Conservation (phyloP, 2,113 vertebrate species). For the Prietella phreatophila region DNA sequence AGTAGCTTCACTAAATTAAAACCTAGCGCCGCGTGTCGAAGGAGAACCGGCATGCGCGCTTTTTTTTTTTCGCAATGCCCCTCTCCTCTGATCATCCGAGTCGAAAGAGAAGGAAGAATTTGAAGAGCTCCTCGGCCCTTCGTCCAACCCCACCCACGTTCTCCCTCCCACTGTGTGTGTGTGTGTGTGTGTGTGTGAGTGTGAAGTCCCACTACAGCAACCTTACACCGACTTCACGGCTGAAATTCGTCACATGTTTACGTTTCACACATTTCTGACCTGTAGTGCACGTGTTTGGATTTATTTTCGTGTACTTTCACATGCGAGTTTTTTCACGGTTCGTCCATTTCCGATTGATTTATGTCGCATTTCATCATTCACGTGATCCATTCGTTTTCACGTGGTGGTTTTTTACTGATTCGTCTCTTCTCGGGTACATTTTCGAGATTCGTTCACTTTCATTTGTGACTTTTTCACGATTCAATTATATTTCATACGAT, state of each 20-base stretch:
- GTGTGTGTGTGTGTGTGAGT: too few relatives aligned
- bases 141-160: neutral
- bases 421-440: too few relatives aligned
- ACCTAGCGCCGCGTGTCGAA: constrained; percentile 73
- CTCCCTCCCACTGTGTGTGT: neutral
- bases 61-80: constrained; percentile 58
- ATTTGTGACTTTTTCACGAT: too few relatives aligned
- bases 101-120: neutral
- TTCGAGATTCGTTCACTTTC: neutral
- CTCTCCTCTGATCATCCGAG: constrained; percentile 11
- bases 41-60: constrained; percentile 55
- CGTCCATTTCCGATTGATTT: neutral
- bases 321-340: neutral
- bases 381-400: too few relatives aligned
- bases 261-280: neutral
- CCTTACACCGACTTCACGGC: neutral
- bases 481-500: neutral
- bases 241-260: neutral
- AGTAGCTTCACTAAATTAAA: constrained; percentile 73
- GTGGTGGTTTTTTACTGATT: too few relatives aligned
- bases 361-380: neutral
- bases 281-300: neutral
- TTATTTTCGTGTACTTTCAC: neutral
- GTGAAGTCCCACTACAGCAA: neutral
- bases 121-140: neutral